Base-by-base conservation (phyloP, 1,140 invertebrate species). In the Pachyrhynchus sulphureomaculatus region DNA sequence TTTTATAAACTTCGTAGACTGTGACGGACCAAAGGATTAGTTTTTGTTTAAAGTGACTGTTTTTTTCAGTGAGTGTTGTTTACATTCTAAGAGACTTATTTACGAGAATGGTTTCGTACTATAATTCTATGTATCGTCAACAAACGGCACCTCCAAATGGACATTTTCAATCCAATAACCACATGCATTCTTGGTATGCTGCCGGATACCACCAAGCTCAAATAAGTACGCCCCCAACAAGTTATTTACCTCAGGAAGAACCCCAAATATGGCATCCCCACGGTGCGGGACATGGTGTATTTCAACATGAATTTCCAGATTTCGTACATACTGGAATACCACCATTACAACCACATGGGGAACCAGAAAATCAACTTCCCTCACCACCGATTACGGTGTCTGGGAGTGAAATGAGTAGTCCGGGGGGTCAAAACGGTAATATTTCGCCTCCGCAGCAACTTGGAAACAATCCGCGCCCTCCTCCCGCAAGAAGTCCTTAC, bases 401-500 rank as follows among this genome's bases (percentile, higher is more conserved):
- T 39, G 81, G 81, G 82, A 1, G 85, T 64, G 86, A 88, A 63
- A 76, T 87, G 64, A 86, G 84, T 26, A 88, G 85, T 71, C 86
- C 86, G 0, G 81, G 83, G 12, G 81, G 80, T 57, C 73, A 73
- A 3, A 78, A 78, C 17, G 78, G 77, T 3, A 77, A 80, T 44
- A 77, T 78, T 0, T 77, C 80, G 18, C 79, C 82, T 18, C 49
- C 36, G 8, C 58, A 61, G 32, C 39, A 48, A 4, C 5, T 32
- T 15, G 36, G 26, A 10, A 36, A 3, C 37, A 49, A 54, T 51
- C 5, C 41, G 9, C 76, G 83, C 70, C 88, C 90, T 12, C 79
- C 84, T 5, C 84, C 86, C 1, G 83, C 84, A 12, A 80, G 88
- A 12, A 90, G 88, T 48, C 91, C 91, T 0, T 93, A 86, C 72